Base-by-base conservation (phyloP, 2,888 invertebrate species). In the Caenorhabditis panamensis region DNA sequence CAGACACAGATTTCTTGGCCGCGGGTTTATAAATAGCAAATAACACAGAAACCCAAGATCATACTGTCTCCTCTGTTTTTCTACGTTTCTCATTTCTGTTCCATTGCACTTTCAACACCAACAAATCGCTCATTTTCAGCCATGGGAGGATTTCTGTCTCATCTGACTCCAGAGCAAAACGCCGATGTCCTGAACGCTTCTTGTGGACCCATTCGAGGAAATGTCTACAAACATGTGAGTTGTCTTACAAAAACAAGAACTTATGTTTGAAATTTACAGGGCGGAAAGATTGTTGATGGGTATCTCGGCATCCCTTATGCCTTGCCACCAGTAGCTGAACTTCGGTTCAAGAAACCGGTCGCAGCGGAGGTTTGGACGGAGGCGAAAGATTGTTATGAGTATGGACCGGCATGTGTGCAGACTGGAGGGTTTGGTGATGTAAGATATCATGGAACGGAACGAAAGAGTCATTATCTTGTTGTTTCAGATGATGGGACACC, bases 371-470 rank as follows among this genome's bases (percentile, higher is more conserved):
- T 56, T 2, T 87, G 87, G 87, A 49, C 66, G 3, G 63, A 72
- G 11, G 51, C 76, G 9, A 69, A 49, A 26, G 76, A 82, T n/a
- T 87, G 87, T 63, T 64, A 67, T 18, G 72, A 86, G 31, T 87
- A 85, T 61, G 87, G 87, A 1, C 87, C 84, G n/a, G 9, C 82
- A 28, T 84, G 83, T 41, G 86, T 86, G 9, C 84, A 86, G 62
- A 59, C 72, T 2, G 84, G 82, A 18, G 79, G 71, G n/a, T 79
- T 76, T 36, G 71, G 80, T 6, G 68, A 63, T 22, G 66, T 77
- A 79, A 81, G 81, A 11, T 51, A 64, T 18, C 66, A 66, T 13
- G 18, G 61, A 13, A 59, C 53, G 36, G 49, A n/a, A n/a, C n/a
- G n/a, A n/a, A n/a, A n/a, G n/a, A n/a, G n/a, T n/a, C n/a, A n/a